phyloP scores from a whole-genome alignment of 2,888 invertebrate genomes.

The Malachius bipustulatus region DNA sequence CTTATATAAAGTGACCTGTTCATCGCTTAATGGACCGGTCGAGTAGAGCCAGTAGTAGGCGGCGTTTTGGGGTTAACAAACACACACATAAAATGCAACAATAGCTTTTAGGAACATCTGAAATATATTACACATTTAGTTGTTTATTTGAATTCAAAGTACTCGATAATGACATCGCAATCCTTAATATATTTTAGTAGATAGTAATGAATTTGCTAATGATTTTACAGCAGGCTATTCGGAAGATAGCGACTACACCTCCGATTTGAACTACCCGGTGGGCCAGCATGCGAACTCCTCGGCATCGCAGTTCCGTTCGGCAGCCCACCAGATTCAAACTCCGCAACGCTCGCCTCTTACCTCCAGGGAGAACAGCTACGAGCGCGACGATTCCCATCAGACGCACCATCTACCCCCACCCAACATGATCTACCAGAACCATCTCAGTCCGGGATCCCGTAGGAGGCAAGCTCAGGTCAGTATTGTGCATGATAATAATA shows the following conservation, averaged over 20 bases:
- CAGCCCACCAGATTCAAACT: conserved; percentile 66
- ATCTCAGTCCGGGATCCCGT: conserved; percentile 34
- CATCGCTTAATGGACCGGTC: no score
- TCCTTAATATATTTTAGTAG: no score
- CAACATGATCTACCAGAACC: conserved; percentile 28
- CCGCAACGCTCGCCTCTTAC: conserved; percentile 69
- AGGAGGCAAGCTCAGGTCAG: conserved; percentile 26
- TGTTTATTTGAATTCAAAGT: no score
- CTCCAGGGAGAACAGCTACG: conserved; percentile 72
- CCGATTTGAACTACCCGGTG: conserved; percentile 88
- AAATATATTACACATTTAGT: no score
- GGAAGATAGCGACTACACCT: conserved; percentile 95
- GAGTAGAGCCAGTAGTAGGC: no score
- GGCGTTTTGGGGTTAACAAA: no score
- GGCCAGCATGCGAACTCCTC: conserved; percentile 85
- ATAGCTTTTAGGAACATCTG: no score
- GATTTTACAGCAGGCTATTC: conserved; percentile 76
- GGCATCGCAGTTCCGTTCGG: conserved; percentile 74
- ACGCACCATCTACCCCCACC: conserved; percentile 26
- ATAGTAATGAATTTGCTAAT: conserved; percentile 36
- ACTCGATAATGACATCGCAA: no score
- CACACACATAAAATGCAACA: no score
- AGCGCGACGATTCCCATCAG: conserved; percentile 51
- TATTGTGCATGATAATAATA: no score
- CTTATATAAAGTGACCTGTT: no score